Conservation (phyloP, 2,797 vertebrate genomes). For the Etheostoma perlongum region DNA sequence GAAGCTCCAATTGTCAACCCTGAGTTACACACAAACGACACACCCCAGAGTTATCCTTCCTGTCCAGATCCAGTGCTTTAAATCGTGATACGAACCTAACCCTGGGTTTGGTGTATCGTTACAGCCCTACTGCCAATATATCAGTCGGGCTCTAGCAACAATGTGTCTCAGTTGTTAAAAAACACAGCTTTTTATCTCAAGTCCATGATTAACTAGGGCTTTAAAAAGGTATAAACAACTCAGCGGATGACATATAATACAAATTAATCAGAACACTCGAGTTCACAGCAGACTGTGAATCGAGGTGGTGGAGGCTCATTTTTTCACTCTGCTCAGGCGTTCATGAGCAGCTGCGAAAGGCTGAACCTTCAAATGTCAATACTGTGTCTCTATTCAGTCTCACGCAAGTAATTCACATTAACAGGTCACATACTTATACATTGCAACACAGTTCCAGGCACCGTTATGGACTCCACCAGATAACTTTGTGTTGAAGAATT, state of each 20-base stretch:
- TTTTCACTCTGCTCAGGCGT: neutral
- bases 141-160: too few relatives aligned
- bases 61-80: too few relatives aligned
- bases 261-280: neutral
- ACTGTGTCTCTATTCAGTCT: slow-evolving; percentile 39
- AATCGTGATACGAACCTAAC: too few relatives aligned
- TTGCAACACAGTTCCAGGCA: slow-evolving; percentile 38
- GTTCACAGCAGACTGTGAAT: slow-evolving; percentile 7
- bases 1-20: too few relatives aligned
- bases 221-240: neutral
- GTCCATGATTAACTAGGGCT: neutral
- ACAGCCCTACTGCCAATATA: too few relatives aligned
- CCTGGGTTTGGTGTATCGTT: too few relatives aligned
- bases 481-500: slow-evolving; percentile 47
- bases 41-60: too few relatives aligned
- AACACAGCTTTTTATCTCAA: neutral
- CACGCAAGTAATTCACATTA: slow-evolving; percentile 18
- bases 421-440: slow-evolving; percentile 65
- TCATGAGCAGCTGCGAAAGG: slow-evolving; percentile 36
- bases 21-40: too few relatives aligned
- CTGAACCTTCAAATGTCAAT: slow-evolving; percentile 64
- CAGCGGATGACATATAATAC: neutral
- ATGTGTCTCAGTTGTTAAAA: neutral
- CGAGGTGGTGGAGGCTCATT: neutral
- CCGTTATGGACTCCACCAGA: slow-evolving; percentile 31